Base-by-base conservation (phyloP, 2,113 vertebrate genomes). In the Leptobrachium ailaonicum region DNA sequence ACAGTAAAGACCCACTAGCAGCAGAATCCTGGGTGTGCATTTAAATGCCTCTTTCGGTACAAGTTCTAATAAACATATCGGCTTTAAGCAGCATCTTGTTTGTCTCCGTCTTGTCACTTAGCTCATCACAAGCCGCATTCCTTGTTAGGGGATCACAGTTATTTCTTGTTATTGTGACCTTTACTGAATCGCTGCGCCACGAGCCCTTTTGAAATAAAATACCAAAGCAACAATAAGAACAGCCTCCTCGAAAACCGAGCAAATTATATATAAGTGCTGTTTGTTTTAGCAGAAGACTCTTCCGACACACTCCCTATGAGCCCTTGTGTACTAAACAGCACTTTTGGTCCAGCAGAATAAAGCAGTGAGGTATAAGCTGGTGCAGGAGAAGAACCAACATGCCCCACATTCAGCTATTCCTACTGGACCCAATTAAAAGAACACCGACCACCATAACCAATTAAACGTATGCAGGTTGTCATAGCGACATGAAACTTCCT, bases 161-260 rank as follows among this genome's bases (percentile, higher is more conserved):
- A 32, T 64, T 32, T 32, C 62, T 64, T 64, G 62, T 64, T 64
- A 64, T 40, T 64, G 62, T 64, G 62, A 64, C 62, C 62, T 64
- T 64, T 64, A 8, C n/a, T 32, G 40, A 64, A 64, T 64, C 40
- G 62, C 62, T 64, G 62, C 62, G 40, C n/a, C 40, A 64, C 20
- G 62, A 64, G 62, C 62, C 40, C 62, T 64, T 64, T 20, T 7
- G 62, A 64, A 20, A 40, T 10, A 20, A 64, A 64, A 64, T 13
- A 64, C 62, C 14, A 40, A 64, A 20, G 20, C 20, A 64, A 64
- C 62, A 20, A 20, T 64, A 40, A 12, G 56, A 60, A 60, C 13
- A 60, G 11, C 56, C 13, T 8, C 13, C 56, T 60, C 13, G 11
- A 60, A 50, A 50, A 11, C 3, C 13, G 13, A 60, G 13, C 6